Base-by-base conservation (phyloP, 2,888 invertebrate species). In the Chouioia cunea region DNA sequence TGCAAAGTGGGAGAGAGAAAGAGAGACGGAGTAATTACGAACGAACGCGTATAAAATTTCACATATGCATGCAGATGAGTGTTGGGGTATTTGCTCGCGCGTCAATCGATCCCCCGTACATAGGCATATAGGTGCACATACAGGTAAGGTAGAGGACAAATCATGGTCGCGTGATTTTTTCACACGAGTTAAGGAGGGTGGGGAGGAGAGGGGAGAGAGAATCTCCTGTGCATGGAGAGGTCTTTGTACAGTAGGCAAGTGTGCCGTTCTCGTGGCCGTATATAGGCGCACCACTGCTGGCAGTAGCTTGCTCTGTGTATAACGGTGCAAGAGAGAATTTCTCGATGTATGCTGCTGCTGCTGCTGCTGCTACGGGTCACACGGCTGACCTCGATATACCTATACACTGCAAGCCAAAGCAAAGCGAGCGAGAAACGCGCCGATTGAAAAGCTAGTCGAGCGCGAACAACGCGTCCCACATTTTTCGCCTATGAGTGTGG, bases 61-160 rank as follows among this genome's bases (percentile, higher is more conserved):
- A 62, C 52, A n/a, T 23, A 8, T 12, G 47, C 46, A 20, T 6
- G 16, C 43, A 0, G 6, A 10, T 6, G 36, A 10, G 36, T 6
- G 10, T 2, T 6, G 36, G 36, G 36, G 36, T 2, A 76, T 78
- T 78, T 78, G 74, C 73, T 77, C 76, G 76, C 76, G 36, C 36
- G 36, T 64, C 74, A 72, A 72, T 74, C 71, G 71, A 73, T 75
- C 71, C 73, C 62, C 62, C 47, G 27, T 6, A 27, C 27, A 27
- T 6, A 27, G 27, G 6, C 27, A 6, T 6, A 27, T 6, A 27
- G 4, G 27, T 27, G 27, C 27, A 4, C 27, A 27, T 6, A 27
- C 36, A 36, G 36, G 36, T 36, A 36, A 3, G 10, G 36, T 8
- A 10, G 36, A 36, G 6, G 36, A 36, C 36, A 12, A 36, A 36